A percentile compares a stretch with the other conserved stretches of the same genome.
These are phyloP conservation scores for Triplophysa yarkandensis DNA, from an alignment of 2,797 vertebrate genomes.

Conservation along the genomic window DNA sequence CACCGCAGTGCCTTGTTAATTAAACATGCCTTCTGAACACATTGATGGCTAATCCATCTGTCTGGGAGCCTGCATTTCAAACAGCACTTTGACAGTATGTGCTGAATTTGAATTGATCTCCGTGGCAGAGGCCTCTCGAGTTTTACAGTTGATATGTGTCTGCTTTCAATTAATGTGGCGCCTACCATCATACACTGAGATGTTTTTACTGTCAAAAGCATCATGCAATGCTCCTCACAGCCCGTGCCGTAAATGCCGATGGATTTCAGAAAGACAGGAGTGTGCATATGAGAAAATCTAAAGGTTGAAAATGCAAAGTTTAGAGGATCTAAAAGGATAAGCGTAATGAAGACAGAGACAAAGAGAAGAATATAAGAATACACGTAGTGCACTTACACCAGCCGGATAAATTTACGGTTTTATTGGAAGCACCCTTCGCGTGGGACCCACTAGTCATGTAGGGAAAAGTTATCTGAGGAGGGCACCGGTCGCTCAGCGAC, in stretches of 20 bases:
- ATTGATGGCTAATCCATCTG: conserved; percentile 33
- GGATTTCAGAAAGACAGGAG: conserved; percentile 18
- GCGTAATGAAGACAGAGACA: conserved; percentile 12
- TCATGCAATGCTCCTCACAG: conserved; percentile 32
- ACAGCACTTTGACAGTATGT: conserved; percentile 34
- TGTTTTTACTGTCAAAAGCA: conserved; percentile 52
- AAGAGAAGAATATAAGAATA: conserved; percentile 25
- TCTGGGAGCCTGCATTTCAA: conserved; percentile 29
- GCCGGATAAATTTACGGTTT: conserved; percentile 61
- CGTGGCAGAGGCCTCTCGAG: conserved; percentile 30
- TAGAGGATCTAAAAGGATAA: background rate
- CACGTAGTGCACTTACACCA: conserved; percentile 39
- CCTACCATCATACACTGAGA: conserved; percentile 22
- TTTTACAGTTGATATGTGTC: conserved; percentile 28
- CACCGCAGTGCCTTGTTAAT: conserved; percentile 40
- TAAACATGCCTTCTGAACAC: conserved; percentile 44
- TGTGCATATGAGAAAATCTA: conserved; percentile 7
- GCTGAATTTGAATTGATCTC: conserved; percentile 37
- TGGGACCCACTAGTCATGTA: conserved; percentile 62
- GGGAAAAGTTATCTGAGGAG: conserved; percentile 58
- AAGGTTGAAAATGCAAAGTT: background rate
- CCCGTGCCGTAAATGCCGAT: conserved; percentile 27
- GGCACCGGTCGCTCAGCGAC: conserved; percentile 51
- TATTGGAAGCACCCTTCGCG: conserved; percentile 52
- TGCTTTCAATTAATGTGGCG: conserved; percentile 37